phyloP scores from a whole-genome alignment of 2,797 vertebrate genomes.

The Anabas testudineus region DNA sequence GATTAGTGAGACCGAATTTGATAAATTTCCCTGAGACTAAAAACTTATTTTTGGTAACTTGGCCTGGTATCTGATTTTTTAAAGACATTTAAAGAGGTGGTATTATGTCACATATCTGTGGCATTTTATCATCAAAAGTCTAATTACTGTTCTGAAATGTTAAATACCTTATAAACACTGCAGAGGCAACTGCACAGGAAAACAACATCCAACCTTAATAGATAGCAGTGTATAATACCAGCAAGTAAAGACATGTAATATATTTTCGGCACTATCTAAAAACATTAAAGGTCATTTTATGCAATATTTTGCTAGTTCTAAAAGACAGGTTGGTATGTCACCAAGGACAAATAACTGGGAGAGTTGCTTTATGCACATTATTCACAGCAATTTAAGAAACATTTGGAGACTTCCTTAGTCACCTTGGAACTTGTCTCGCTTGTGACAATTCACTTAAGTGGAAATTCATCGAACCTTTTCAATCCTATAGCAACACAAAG shows the following conservation, averaged over 20 bases:
- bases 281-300: too few species aligned
- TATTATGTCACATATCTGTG: too few species aligned
- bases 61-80: too few species aligned
- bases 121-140: too few species aligned
- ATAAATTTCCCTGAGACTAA: slow-evolving; percentile 42
- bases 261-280: too few species aligned
- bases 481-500: slow-evolving; percentile 33
- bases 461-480: slow-evolving; percentile 14
- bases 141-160: background rate
- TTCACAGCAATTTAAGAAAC: background rate
- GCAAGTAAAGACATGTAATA: too few species aligned
- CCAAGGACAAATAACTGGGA: too few species aligned
- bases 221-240: too few species aligned
- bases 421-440: slow-evolving; percentile 2
- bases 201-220: background rate
- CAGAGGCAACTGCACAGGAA: background rate
- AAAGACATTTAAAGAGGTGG: too few species aligned
- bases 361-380: background rate
- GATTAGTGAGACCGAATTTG: slow-evolving; percentile 38
- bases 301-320: too few species aligned
- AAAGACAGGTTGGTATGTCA: too few species aligned
- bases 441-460: slow-evolving; percentile 26
- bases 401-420: background rate
- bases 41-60: slow-evolving; percentile 16
- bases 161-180: background rate